Percentiles rank a stretch among this genome's conserved stretches.
Evolutionary conservation across 2,113 vertebrate genomes (phyloP).

Genomic region (Lipophrys pholis): DNA sequence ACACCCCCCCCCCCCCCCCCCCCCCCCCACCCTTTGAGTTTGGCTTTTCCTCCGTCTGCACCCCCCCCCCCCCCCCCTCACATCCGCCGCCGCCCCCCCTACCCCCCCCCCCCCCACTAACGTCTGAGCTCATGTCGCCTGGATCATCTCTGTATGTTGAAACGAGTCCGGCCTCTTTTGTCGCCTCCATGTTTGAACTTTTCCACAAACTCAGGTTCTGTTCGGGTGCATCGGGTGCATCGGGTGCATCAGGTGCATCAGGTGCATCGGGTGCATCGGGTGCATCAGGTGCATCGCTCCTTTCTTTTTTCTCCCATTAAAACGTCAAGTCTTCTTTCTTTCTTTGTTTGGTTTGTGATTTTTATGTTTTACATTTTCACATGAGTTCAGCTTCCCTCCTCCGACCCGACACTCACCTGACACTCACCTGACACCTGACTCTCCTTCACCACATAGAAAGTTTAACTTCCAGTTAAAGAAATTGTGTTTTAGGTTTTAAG

Average conservation of each 20-base stretch:
- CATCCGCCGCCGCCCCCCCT: slow-evolving; percentile 15
- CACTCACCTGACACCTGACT: too few species aligned
- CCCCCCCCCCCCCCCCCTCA: slow-evolving; percentile 6
- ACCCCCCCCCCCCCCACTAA: slow-evolving; percentile 63
- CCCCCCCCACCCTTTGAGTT: background rate
- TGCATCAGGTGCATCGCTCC: too few species aligned
- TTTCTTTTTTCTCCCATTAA: slow-evolving; percentile 26
- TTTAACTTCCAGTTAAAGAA: too few species aligned
- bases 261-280: too few species aligned
- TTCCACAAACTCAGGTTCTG: slow-evolving; percentile 11
- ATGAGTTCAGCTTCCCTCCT: slow-evolving; percentile 7
- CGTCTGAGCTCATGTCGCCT: slow-evolving; percentile 62
- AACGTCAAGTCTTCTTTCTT: slow-evolving; percentile 28
- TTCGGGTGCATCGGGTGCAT: slow-evolving; percentile 23
- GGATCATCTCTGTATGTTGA: slow-evolving; percentile 81
- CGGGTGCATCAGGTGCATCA: too few species aligned
- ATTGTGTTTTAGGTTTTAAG: too few species aligned
- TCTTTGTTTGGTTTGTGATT: slow-evolving; percentile 8
- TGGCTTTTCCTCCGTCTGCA: slow-evolving; percentile 25
- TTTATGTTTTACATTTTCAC: slow-evolving; percentile 3
- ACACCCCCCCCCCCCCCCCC: background rate
- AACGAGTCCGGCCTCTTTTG: slow-evolving; percentile 43
- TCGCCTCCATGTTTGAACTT: slow-evolving; percentile 27
- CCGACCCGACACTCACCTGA: too few species aligned
- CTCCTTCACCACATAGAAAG: too few species aligned